Conservation (phyloP, 2,113 vertebrate species). For the Apodemus speciosus region DNA sequence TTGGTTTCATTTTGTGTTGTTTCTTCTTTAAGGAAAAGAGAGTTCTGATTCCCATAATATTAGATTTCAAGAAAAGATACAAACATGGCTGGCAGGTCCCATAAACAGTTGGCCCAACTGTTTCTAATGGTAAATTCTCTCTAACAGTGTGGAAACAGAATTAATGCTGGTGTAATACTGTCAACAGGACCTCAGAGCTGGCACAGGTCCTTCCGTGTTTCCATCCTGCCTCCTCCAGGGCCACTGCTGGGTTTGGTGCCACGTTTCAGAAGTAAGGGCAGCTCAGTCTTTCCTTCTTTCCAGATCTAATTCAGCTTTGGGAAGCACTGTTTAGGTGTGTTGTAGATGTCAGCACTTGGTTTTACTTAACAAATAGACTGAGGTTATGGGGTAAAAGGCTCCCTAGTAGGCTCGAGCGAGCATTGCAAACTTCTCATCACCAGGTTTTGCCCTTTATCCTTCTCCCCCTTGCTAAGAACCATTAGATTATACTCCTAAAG, state of each 20-base stretch:
- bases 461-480: neutral
- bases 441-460: neutral
- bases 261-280: neutral
- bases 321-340: neutral
- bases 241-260: neutral
- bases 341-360: neutral
- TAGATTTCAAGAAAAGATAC: neutral
- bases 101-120: neutral
- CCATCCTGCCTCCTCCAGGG: neutral
- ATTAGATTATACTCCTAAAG: neutral
- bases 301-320: neutral
- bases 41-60: neutral
- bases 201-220: neutral
- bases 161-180: neutral
- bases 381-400: neutral
- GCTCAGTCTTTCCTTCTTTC: neutral
- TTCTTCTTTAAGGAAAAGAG: neutral
- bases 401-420: neutral
- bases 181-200: neutral
- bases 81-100: neutral
- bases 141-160: neutral
- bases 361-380: neutral
- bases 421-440: neutral
- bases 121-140: neutral
- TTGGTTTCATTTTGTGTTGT: neutral